Percentiles rank a stretch among this genome's conserved stretches.
phyloP scores from a whole-genome alignment of 2,888 invertebrate species.

The Drosophila anceps region DNA sequence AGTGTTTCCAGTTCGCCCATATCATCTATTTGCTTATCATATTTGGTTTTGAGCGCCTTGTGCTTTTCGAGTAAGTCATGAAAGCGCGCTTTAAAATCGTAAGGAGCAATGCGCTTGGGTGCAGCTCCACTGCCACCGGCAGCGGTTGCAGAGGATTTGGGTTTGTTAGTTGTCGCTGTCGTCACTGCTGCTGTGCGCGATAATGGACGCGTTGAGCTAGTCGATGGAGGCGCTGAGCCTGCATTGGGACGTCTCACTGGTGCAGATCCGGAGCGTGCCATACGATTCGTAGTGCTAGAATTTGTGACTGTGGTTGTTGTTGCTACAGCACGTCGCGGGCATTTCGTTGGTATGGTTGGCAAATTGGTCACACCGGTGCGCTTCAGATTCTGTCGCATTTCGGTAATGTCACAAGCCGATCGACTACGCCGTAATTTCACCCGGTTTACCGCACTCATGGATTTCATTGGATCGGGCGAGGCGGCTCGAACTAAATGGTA shows the following conservation, averaged over 20 bases:
- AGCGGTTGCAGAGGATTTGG: slow-evolving; percentile 26
- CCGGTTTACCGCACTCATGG: slow-evolving; percentile 34
- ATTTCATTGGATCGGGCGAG: slow-evolving; percentile 75
- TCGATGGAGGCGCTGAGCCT: slow-evolving; percentile 1
- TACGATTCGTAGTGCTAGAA: slow-evolving; percentile 3
- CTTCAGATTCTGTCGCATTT: slow-evolving; percentile 62
- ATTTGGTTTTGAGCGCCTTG: slow-evolving; percentile 86
- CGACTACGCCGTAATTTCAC: slow-evolving; percentile 81
- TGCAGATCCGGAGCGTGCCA: slow-evolving; percentile 8
- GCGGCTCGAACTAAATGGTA: slow-evolving; percentile 65
- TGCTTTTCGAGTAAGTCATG: slow-evolving; percentile 88
- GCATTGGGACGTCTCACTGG: slow-evolving; percentile 22
- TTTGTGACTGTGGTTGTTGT: slow-evolving; percentile 9
- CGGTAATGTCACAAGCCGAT: slow-evolving; percentile 78
- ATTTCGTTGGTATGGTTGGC: slow-evolving; percentile 78
- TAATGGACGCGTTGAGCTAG: slow-evolving; percentile 16
- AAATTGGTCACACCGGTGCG: slow-evolving; percentile 79
- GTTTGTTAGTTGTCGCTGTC: slow-evolving; percentile 14
- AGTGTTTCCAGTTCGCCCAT: slow-evolving; percentile 86
- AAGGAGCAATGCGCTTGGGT: slow-evolving; percentile 87
- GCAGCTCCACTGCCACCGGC: slow-evolving; percentile 9
- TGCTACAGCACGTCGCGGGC: slow-evolving; percentile 59
- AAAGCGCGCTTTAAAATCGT: slow-evolving; percentile 89
- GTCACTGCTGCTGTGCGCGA: slow-evolving; percentile 28
- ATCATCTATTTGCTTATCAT: slow-evolving; percentile 86